phyloP scores from a whole-genome alignment of 2,113 vertebrate genomes.

The Aleadryas rufinucha region DNA sequence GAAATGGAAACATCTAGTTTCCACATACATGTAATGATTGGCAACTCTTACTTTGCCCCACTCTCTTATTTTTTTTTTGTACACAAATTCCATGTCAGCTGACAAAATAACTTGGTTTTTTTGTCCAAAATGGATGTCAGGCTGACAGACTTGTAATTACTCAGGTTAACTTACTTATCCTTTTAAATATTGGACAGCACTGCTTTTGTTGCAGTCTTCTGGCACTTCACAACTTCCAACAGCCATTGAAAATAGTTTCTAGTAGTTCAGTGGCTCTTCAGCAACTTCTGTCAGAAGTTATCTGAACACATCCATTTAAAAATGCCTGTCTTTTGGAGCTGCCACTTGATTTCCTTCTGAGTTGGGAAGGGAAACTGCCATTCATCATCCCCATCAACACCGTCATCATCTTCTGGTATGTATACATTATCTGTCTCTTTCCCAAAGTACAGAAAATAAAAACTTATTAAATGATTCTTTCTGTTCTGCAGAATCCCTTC shows the following conservation, averaged over 20 bases:
- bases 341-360: slow-evolving; percentile 36
- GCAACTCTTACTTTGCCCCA: background rate
- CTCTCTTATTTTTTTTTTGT: background rate
- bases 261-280: background rate
- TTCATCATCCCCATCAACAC: slow-evolving; percentile 32
- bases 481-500: background rate
- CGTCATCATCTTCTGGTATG: slow-evolving; percentile 7
- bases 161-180: background rate
- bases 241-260: background rate
- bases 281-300: slow-evolving; percentile 4
- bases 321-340: slow-evolving; percentile 8
- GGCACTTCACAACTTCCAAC: background rate
- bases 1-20: background rate
- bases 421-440: background rate
- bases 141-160: background rate
- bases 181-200: background rate
- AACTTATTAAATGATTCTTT: background rate
- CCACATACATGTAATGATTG: background rate
- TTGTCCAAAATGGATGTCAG: background rate
- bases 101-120: background rate
- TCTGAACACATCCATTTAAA: background rate
- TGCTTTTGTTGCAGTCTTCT: background rate
- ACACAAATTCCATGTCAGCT: background rate
- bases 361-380: slow-evolving; percentile 8
- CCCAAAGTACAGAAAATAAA: background rate